Evolutionary conservation across 1,140 invertebrate species (phyloP), one percentile per base, ranked within the genome.

Genomic region (Tetraneura akinire): DNA sequence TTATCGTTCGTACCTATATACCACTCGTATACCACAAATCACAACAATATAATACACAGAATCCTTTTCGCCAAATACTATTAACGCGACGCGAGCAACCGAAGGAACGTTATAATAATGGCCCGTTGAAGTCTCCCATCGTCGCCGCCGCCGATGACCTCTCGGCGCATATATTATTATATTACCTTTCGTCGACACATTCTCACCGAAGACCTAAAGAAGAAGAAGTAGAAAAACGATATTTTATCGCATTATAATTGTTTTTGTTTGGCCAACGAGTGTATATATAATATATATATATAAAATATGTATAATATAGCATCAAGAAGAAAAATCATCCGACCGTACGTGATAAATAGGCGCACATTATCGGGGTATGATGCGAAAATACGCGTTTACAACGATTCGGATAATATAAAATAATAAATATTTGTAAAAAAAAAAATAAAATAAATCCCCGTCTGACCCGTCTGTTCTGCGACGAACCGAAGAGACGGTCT

Each of bases 51-150:
- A n/a, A n/a, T n/a, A n/a, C 21, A 42, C 64, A 66, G 64, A 66
- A 66, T 68, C 64, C 64, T 68, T 68, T 68, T 68, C 21, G 64
- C 64, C 37, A 23, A 68, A 64, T 32, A 64, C 62, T 64, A 64
- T 62, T 62, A 68, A 68, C 64, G 21, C 51, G 10, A 13, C 3
- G 5, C 64, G 5, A n/a, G n/a, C 66, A 23, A 45, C 37, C 29
- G 60, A 62, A n/a, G 32, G 37, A 37, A 64, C n/a, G 32, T 4
- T 37, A 37, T 37, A 4, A 64, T 64, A 64, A 64, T 64, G 62
- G 62, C n/a, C 37, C n/a, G n/a, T n/a, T n/a, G n/a, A n/a, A n/a
- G n/a, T n/a, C n/a, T n/a, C n/a, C n/a, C n/a, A n/a, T n/a, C n/a
- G 60, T 16, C 60, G 16, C 60, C 26, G 60, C 29, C 60, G 60